Base-by-base conservation (phyloP, 2,797 vertebrate species). In the Acanthurus lineatus region DNA sequence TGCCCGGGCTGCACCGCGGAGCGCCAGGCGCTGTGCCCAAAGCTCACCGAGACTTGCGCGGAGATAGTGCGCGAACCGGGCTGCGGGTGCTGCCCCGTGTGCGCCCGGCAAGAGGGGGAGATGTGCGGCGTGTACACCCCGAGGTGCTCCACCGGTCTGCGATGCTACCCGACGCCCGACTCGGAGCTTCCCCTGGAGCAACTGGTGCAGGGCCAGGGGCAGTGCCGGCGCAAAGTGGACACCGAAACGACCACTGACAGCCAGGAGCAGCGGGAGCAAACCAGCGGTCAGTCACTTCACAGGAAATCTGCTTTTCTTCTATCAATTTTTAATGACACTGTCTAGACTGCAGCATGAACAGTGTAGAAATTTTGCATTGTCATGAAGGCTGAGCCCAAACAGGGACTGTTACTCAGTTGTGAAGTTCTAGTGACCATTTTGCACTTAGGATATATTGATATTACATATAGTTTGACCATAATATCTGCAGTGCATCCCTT, bases 41-140 rank as follows among this genome's bases (percentile, higher is more conserved):
- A 72, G 90, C 94, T 89, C 76, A 93, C 89, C 85, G 94, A 94
- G 87, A 89, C 92, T 58, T 99, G 97, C 91, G 88, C 91, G 3
- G 97, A 99, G 95, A 95, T 97, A n/a, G 97, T 98, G 86, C 96
- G 97, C 70, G 97, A 98, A 52, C 97, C 97, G 52, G 97, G 97
- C 90, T 99, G 98, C 92, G 98, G 98, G 72, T 99, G 97, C 94
- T 99, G 97, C 93, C 96, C 96, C 6, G 97, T 96, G 88, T 98
- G 97, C 91, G 97, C 97, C 86, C 96, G 96, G 71, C 92, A 95
- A 84, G 96, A 97, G 92, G 96, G 96, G 69, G 96, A 98, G 90
- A 81, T 89, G 62, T 99, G 98, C 94, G 98, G 98, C 76, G 98
- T 98, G 66, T 99, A 99, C 94, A 97, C 96, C 60, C 96, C 97